Percentiles rank a stretch among this genome's conserved stretches.
These are phyloP conservation scores for Furcula furcula DNA, from an alignment of 2,888 invertebrate species.

Conservation along the genomic window DNA sequence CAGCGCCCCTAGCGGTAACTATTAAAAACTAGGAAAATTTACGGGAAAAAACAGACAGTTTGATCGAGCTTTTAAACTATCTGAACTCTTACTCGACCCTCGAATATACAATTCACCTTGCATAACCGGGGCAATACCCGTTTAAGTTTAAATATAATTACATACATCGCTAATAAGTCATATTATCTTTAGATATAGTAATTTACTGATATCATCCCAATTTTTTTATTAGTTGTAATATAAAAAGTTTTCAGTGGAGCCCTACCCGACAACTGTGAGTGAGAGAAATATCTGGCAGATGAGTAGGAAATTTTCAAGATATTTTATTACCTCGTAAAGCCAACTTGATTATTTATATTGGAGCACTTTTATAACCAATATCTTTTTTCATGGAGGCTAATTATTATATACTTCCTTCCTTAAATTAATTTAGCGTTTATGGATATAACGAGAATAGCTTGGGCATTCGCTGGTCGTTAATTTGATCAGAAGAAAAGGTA, in stretches of 20 bases:
- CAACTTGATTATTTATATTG: constrained; percentile 41
- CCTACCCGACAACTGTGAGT: constrained; percentile 19
- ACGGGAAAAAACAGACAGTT: too few relatives aligned
- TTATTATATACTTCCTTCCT: constrained; percentile 42
- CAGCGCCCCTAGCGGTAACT: too few relatives aligned
- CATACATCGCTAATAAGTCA: too few relatives aligned
- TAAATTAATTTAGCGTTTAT: constrained; percentile 35
- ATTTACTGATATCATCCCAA: too few relatives aligned
- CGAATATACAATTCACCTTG: too few relatives aligned
- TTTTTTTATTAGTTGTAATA: too few relatives aligned
- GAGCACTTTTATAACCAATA: constrained; percentile 39
- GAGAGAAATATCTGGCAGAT: constrained; percentile 28
- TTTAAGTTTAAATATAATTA: too few relatives aligned
- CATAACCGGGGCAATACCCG: too few relatives aligned
- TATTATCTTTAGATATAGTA: too few relatives aligned
- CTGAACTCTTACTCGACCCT: too few relatives aligned
- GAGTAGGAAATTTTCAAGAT: constrained; percentile 36
- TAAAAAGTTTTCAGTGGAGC: constrained; percentile 13
- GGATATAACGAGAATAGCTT: constrained; percentile 23
- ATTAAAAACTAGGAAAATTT: too few relatives aligned
- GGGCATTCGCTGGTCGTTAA: constrained; percentile 24
- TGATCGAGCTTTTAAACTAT: too few relatives aligned
- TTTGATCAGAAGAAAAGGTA: constrained; percentile 16
- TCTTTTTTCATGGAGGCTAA: constrained; percentile 37
- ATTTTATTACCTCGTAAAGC: constrained; percentile 45